Base-by-base conservation (phyloP, 2,113 vertebrate species). In the Leptocoma aspasia region DNA sequence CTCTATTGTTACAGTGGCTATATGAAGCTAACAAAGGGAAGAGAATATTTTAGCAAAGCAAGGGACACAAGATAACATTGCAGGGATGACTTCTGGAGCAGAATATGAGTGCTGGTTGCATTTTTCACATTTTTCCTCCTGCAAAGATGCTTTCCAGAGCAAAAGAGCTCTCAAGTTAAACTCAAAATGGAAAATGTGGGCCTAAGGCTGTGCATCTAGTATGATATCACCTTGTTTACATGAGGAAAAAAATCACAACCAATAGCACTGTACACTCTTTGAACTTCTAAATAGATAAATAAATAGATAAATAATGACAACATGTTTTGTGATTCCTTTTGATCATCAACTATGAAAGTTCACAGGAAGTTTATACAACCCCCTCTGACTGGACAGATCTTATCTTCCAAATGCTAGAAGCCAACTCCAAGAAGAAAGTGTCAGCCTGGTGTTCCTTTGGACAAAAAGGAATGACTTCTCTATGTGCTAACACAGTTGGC, bases 301-400 rank as follows among this genome's bases (percentile, higher is more conserved):
- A 89, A 16, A 90, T n/a, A 89, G 44, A 93, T 44, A 85, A 81
- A 96, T 83, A 94, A 89, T 28, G 39, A 79, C 72, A 88, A 65
- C 30, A 57, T 83, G 50, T 81, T 92, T 92, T 81, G 75, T 39
- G 68, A 93, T 93, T 92, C 61, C 78, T 95, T 96, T 92, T 95
- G 81, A 95, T 96, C 33, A 2, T 28, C 88, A 92, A 6, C 87
- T 92, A 82, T 26, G 44, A 84, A 95, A 96, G 65, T 79, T 82
- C 80, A 92, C 72, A 82, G 93, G 87, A 97, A 94, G 90, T 96
- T 95, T 96, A 96, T 49, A 61, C 57, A 91, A 90, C 16, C 65
- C 70, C 22, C 57, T 85, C 77, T 57, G n/a, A 85, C 80, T 85
- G 59, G 60, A 69, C 18, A 93, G 77, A 92, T 91, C 20, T 86